Conservation (phyloP, 2,113 vertebrate species). For the Cyphomyrus plagiostoma region DNA sequence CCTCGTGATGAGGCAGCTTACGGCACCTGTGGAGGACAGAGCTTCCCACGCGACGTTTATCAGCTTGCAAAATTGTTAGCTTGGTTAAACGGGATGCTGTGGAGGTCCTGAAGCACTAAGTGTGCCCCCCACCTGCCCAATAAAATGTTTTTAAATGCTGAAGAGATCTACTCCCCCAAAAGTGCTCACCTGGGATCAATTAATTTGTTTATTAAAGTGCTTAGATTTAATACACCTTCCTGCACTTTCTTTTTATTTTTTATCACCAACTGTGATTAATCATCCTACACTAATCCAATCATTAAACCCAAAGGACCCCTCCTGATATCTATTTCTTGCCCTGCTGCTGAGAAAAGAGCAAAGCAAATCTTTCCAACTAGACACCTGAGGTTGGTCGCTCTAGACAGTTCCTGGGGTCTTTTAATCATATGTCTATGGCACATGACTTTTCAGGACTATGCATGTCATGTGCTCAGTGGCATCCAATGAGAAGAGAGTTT, state of each 20-base stretch:
- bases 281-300: constrained; percentile 43
- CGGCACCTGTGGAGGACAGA: background rate
- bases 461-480: background rate
- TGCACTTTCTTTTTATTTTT: constrained; percentile 18
- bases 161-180: constrained; percentile 40
- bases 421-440: background rate
- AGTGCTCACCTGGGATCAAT: constrained; percentile 47
- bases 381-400: background rate
- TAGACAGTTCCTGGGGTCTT: background rate
- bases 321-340: constrained; percentile 36
- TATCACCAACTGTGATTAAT: constrained; percentile 44
- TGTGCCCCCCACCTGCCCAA: background rate
- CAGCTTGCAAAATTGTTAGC: background rate
- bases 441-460: background rate
- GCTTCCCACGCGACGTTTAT: background rate
- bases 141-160: constrained; percentile 31
- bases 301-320: constrained; percentile 39
- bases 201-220: constrained; percentile 45
- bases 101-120: background rate
- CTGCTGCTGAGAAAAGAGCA: constrained; percentile 28
- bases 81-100: background rate
- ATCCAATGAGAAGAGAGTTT: background rate
- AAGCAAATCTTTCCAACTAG: constrained; percentile 5
- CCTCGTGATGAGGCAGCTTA: background rate
- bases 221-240: constrained; percentile 34